Base-by-base conservation (phyloP, 2,888 invertebrate species). In the Sicus ferrugineus region DNA sequence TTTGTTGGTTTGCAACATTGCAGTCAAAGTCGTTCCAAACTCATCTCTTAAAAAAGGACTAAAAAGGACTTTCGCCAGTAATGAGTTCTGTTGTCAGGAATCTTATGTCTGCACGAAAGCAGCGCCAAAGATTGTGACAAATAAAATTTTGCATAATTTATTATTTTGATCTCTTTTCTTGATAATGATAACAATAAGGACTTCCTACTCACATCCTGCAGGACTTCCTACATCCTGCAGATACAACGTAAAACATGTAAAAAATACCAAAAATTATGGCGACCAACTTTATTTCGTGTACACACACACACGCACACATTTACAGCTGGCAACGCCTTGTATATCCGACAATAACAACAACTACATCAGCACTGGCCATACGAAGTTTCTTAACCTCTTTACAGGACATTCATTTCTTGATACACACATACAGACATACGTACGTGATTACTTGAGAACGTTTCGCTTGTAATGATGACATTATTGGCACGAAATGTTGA, bases 401-500 rank as follows among this genome's bases (percentile, higher is more conserved):
- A 6, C 34, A 16, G 34, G 23, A 34, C 19, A 34, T 34, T 21
- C 34, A 21, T 31, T 19, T 34, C 7, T 38, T 34, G n/a, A n/a
- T n/a, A n/a, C n/a, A n/a, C 42, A 42, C 3, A n/a, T n/a, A n/a
- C 42, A 42, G 42, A 11, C 7, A 14, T 42, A n/a, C 52, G 11
- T 52, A 23, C 26, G 52, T 26, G 9, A n/a, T 52, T 26, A 19
- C 52, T 21, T 23, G 11, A 5, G 4, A 21, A 52, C 14, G 23
- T 26, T 56, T 56, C 16, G 56, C 28, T 64, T 48, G 34, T 50
- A 31, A 50, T 26, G 52, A 54, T 65, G 52, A 65, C 65, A 34
- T 65, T 54, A 65, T 65, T 54, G 54, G 65, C 65, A 65, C 52
- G 26, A 54, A 48, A 26, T 52, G 16, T 65, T 65, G 54, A 34